These are phyloP conservation scores for Gallinago stenura DNA, from an alignment of 2,797 vertebrate genomes.

Conservation along the genomic window DNA sequence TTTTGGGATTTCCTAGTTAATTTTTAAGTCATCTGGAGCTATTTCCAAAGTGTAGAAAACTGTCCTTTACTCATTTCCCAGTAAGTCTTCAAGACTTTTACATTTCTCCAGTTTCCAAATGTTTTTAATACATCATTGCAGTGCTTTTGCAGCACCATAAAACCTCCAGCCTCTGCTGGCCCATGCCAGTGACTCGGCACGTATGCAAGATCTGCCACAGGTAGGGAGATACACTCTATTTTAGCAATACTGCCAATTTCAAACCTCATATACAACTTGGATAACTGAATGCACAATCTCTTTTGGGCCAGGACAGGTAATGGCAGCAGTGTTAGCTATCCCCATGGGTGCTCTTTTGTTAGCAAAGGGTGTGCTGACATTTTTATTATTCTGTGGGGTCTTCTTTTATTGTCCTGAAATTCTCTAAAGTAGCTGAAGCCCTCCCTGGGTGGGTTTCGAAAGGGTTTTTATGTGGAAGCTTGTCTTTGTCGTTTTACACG, in stretches of 20 bases:
- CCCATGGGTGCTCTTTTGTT: neutral
- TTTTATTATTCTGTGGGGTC: neutral
- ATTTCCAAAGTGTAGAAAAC: neutral
- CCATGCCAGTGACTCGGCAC: rapidly evolving
- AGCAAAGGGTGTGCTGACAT: neutral
- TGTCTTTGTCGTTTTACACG: neutral
- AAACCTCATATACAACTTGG: neutral
- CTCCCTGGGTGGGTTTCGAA: neutral
- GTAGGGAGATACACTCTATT: neutral
- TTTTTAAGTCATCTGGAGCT: neutral
- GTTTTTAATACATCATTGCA: neutral
- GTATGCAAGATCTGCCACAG: neutral
- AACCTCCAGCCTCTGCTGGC: neutral
- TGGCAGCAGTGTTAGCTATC: neutral
- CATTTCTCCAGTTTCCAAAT: neutral
- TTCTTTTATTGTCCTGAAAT: neutral
- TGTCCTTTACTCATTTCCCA: neutral
- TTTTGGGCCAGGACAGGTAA: rapidly evolving
- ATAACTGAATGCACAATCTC: neutral
- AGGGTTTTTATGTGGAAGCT: neutral
- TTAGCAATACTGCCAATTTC: neutral
- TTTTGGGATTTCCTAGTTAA: neutral
- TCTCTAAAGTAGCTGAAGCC: neutral
- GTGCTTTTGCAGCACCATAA: neutral
- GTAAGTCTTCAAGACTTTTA: neutral